phyloP scores from a whole-genome alignment of 2,797 vertebrate genomes.

The Acanthurus leucopareius region DNA sequence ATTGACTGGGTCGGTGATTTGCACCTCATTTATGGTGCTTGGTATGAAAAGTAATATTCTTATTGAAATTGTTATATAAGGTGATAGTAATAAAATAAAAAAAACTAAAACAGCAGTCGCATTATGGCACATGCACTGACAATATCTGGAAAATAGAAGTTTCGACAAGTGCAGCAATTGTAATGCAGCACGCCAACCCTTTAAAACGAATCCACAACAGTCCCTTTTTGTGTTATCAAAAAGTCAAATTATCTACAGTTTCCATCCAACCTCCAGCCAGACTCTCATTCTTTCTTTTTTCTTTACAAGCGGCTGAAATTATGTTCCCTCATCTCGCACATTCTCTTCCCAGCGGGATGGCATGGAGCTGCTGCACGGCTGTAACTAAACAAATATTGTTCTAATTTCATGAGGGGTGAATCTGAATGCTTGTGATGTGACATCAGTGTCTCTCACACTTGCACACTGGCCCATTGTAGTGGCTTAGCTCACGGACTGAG shows the following conservation, averaged over 20 bases:
- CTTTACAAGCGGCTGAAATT: constrained; percentile 49
- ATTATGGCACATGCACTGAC: neutral
- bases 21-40: neutral
- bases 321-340: constrained; percentile 51
- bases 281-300: constrained; percentile 29
- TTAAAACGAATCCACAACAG: neutral
- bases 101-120: neutral
- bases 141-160: neutral
- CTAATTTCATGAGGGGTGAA: constrained; percentile 82
- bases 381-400: constrained; percentile 88
- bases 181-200: constrained; percentile 14
- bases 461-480: constrained; percentile 86
- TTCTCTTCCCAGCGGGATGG: constrained; percentile 69
- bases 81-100: neutral
- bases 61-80: neutral
- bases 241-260: constrained; percentile 57
- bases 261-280: constrained; percentile 46
- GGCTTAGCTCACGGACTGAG: constrained; percentile 54
- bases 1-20: neutral
- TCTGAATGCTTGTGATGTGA: constrained; percentile 85
- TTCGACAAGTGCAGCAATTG: constrained; percentile 7
- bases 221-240: constrained; percentile 33
- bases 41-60: neutral
- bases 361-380: constrained; percentile 58
- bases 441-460: constrained; percentile 80